Conservation (phyloP, 2,888 invertebrate genomes). For the Conus canariensis region DNA sequence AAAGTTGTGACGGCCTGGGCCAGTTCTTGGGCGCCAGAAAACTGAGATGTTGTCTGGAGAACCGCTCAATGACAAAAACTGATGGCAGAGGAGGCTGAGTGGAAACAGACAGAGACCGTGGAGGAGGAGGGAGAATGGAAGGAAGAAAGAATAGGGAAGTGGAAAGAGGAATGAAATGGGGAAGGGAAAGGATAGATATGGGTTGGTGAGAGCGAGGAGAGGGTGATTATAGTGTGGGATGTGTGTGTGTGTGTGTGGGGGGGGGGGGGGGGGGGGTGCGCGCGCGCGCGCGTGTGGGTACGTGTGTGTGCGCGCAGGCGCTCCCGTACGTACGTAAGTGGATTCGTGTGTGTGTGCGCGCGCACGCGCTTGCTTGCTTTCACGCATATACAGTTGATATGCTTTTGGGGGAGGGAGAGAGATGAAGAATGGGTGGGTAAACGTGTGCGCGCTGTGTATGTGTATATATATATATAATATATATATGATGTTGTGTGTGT, state of each 20-base stretch:
- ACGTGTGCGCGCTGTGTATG: too few species aligned
- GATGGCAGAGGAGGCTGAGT: neutral
- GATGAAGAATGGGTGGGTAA: too few species aligned
- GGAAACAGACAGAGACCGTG: neutral
- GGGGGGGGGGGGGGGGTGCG: neutral
- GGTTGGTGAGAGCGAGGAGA: neutral
- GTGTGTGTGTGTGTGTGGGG: neutral
- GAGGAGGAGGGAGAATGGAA: neutral
- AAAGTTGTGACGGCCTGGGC: too few species aligned
- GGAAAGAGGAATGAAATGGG: neutral
- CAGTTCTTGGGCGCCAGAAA: too few species aligned
- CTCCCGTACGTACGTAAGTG: too few species aligned
- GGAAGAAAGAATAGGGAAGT: neutral
- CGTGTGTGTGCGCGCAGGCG: neutral
- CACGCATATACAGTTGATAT: too few species aligned
- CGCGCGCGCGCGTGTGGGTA: neutral
- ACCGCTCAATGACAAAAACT: neutral
- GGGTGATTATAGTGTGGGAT: neutral
- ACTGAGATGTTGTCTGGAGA: too few species aligned
- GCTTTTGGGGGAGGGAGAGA: too few species aligned
- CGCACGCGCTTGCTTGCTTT: too few species aligned
- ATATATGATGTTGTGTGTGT: too few species aligned
- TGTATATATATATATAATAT: too few species aligned
- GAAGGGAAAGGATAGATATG: neutral
- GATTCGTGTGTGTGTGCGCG: too few species aligned